These are phyloP conservation scores for Leptinotarsa texana DNA, from an alignment of 1,140 invertebrate genomes.

Conservation along the genomic window DNA sequence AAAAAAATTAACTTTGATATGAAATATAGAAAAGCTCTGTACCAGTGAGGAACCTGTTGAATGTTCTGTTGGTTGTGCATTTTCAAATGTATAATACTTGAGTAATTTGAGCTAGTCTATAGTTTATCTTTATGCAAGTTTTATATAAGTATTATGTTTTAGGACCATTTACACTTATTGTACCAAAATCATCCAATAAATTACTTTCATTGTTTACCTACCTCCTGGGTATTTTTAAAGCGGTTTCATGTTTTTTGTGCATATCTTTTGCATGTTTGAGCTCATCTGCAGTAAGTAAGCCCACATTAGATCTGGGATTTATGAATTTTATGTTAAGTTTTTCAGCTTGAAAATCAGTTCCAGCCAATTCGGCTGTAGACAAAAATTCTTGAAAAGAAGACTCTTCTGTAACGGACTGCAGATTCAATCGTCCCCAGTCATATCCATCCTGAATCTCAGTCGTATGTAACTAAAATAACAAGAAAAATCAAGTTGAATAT, in stretches of 20 bases:
- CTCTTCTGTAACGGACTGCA: conserved; percentile 95
- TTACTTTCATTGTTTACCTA: conserved; percentile 39
- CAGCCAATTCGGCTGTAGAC: conserved; percentile 89
- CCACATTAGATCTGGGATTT: conserved; percentile 64
- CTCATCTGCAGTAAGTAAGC: conserved; percentile 69
- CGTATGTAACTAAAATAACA: conserved; percentile 75
- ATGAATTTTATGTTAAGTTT: conserved; percentile 86
- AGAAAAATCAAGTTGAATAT: conserved; percentile 3
- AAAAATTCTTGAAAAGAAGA: conserved; percentile 95
- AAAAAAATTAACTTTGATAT: too few relatives aligned
- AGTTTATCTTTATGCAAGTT: too few relatives aligned
- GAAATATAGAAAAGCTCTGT: too few relatives aligned
- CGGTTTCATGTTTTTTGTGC: conserved; percentile 68
- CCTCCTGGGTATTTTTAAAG: conserved; percentile 78
- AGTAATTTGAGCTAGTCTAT: too few relatives aligned
- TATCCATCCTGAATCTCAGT: conserved; percentile 87
- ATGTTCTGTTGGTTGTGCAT: too few relatives aligned
- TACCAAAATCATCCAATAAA: too few relatives aligned
- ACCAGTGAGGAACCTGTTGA: too few relatives aligned
- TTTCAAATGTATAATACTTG: too few relatives aligned
- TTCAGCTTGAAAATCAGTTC: conserved; percentile 90
- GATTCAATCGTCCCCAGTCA: conserved; percentile 85
- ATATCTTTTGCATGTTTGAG: conserved; percentile 61
- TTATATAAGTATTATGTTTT: too few relatives aligned
- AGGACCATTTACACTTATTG: too few relatives aligned